Base-by-base conservation (phyloP, 2,888 invertebrate species). In the Anarsia innoxiella region DNA sequence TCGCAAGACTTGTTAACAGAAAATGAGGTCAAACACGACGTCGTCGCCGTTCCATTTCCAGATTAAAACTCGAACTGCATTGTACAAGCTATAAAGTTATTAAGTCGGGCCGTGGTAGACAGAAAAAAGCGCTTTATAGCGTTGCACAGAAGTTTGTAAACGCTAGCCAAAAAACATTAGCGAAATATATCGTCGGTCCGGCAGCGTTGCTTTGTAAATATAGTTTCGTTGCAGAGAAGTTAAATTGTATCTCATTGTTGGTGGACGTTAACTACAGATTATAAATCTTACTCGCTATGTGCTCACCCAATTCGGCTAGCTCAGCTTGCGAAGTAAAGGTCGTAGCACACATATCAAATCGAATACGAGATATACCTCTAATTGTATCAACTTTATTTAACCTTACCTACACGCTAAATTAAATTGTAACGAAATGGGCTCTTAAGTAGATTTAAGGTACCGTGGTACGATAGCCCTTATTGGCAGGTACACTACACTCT, bases 221-320 rank as follows among this genome's bases (percentile, higher is more conserved):
- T 69, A 53, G 64, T 56, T 64, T 58, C 59, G 70, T 59, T 63
- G 63, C 53, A 56, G 58, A 48, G 59, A 68, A 70, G 74, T 72
- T 72, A 73, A 74, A 77, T 73, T 75, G 72, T 78, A 71, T 74
- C 73, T 75, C 76, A 74, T 76, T 76, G 77, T 76, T 66, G 62
- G 60, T 48, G 66, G 66, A 70, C 73, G 68, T 72, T 78, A 74
- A 76, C 68, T 70, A 68, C 72, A 59, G 66, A 74, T 70, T 73
- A 68, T 79, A 79, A 77, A 77, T 79, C 70, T 76, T 56, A 55
- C 60, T 49, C 51, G 56, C 64, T 58, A 63, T 49, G 55, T 47
- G 46, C 55, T 42, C 50, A 51, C 42, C 47, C 38, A 46, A 39
- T 29, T 30, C 23, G 28, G 12, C 13, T 49, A 46, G 52, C 51